Percentiles rank a stretch among this genome's conserved stretches.
Conservation (phyloP, 2,113 vertebrate species). For the Carlito syrichta region DNA sequence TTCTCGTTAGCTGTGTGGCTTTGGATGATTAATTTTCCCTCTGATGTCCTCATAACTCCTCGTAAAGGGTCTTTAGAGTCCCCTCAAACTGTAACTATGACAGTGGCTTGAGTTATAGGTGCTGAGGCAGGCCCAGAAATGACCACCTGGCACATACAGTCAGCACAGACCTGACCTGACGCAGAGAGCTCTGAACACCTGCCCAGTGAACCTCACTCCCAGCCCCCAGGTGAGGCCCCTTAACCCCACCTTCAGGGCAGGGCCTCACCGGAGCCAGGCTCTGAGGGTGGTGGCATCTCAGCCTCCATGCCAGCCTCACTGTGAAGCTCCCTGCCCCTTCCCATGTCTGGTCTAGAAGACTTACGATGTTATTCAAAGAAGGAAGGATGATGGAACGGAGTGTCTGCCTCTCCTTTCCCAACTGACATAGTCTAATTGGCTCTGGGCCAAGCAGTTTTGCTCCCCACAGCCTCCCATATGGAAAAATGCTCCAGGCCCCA, state of each 20-base stretch:
- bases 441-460: constrained; percentile 35
- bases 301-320: not conserved
- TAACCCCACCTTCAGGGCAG: not conserved
- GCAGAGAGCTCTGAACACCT: not conserved
- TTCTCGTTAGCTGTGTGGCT: not conserved
- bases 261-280: not conserved
- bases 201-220: rapidly evolving
- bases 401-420: constrained; percentile 47
- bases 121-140: not conserved
- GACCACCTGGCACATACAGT: not conserved
- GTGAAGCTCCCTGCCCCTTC: not conserved
- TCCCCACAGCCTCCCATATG: constrained; percentile 19
- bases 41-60: not conserved
- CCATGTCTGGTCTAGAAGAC: constrained; percentile 45
- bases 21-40: not conserved
- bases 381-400: constrained; percentile 31
- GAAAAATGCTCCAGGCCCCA: constrained; percentile 57
- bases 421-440: constrained; percentile 50
- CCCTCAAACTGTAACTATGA: not conserved
- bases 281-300: not conserved
- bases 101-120: not conserved
- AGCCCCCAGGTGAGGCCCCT: rapidly evolving
- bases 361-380: constrained; percentile 46
- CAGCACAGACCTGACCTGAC: not conserved
- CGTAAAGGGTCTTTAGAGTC: not conserved